These are phyloP conservation scores for Nannoperca obscura DNA, from an alignment of 2,797 vertebrate genomes.

Conservation along the genomic window DNA sequence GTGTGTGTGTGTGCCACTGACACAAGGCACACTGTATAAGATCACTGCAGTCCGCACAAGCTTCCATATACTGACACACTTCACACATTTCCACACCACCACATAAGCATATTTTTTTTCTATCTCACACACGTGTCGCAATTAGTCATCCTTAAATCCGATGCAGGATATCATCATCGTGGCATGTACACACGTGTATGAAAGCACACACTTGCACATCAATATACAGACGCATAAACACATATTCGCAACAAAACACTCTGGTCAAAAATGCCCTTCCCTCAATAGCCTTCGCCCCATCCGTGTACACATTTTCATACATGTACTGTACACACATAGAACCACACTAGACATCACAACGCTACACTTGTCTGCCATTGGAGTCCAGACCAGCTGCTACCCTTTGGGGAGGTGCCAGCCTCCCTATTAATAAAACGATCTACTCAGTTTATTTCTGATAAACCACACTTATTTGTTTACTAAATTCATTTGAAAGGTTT, in stretches of 20 bases:
- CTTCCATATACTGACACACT: conserved; percentile 5
- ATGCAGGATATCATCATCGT: neutral
- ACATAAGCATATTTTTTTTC: neutral
- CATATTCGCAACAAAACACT: neutral
- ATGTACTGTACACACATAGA: conserved; percentile 19
- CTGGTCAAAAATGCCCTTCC: conserved; percentile 18
- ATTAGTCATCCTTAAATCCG: too few relatives aligned
- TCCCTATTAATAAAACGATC: conserved; percentile 61
- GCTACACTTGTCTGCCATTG: conserved; percentile 46
- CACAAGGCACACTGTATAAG: conserved; percentile 6
- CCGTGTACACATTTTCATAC: conserved; percentile 22
- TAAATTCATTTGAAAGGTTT: neutral
- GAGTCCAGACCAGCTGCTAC: conserved; percentile 67
- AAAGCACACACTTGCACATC: conserved; percentile 2
- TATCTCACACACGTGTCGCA: neutral
- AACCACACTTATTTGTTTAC: neutral
- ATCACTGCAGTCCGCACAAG: conserved; percentile 6
- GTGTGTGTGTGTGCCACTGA: conserved; percentile 15
- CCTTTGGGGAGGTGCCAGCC: conserved; percentile 59
- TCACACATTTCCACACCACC: conserved; percentile 4
- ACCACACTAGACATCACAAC: conserved; percentile 21
- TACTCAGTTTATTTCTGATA: neutral
- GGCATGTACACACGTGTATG: conserved; percentile 12
- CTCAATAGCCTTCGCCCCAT: neutral
- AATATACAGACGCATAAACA: neutral